These are phyloP conservation scores for Eledona agricola DNA, from an alignment of 2,888 invertebrate genomes.

Conservation along the genomic window DNA sequence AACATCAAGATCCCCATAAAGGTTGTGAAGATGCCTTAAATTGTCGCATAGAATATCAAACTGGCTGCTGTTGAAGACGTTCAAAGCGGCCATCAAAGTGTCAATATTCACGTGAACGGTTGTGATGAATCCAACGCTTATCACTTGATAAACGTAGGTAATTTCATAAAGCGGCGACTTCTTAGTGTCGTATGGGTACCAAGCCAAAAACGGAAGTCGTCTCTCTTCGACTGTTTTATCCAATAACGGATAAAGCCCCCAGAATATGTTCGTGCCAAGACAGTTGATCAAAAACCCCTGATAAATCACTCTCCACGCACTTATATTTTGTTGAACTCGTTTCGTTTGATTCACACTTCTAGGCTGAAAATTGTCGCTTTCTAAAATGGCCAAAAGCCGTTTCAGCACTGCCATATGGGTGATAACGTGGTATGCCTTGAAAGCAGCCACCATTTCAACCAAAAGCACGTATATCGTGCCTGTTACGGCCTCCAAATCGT, in stretches of 20 bases:
- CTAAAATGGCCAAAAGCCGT: slow-evolving; percentile 2
- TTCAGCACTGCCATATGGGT: slow-evolving; percentile 10
- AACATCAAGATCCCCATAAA: neutral
- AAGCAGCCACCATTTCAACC: slow-evolving; percentile 2
- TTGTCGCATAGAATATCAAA: slow-evolving; percentile 17
- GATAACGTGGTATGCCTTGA: slow-evolving; percentile 7
- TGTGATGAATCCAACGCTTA: slow-evolving; percentile 6
- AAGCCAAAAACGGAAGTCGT: slow-evolving; percentile 12
- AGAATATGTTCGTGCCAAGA: slow-evolving; percentile 8
- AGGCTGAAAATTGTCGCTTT: slow-evolving; percentile 15
- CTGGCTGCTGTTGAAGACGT: slow-evolving; percentile 9
- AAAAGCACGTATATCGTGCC: slow-evolving; percentile 11
- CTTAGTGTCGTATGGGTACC: slow-evolving; percentile 14
- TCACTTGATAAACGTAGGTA: slow-evolving; percentile 16
- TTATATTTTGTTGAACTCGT: neutral
- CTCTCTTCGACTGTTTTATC: slow-evolving; percentile 4
- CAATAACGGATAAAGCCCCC: slow-evolving; percentile 7
- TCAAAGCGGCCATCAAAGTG: slow-evolving; percentile 10
- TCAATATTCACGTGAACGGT: slow-evolving; percentile 8
- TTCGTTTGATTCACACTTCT: slow-evolving; percentile 5
- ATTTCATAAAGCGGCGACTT: slow-evolving; percentile 11
- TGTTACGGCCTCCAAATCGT: neutral
- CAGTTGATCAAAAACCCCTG: slow-evolving; percentile 1
- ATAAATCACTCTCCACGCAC: slow-evolving; percentile 6
- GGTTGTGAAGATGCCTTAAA: slow-evolving; percentile 1